These are phyloP conservation scores for Anseranas semipalmata DNA, from an alignment of 2,113 vertebrate species.

Conservation along the genomic window DNA sequence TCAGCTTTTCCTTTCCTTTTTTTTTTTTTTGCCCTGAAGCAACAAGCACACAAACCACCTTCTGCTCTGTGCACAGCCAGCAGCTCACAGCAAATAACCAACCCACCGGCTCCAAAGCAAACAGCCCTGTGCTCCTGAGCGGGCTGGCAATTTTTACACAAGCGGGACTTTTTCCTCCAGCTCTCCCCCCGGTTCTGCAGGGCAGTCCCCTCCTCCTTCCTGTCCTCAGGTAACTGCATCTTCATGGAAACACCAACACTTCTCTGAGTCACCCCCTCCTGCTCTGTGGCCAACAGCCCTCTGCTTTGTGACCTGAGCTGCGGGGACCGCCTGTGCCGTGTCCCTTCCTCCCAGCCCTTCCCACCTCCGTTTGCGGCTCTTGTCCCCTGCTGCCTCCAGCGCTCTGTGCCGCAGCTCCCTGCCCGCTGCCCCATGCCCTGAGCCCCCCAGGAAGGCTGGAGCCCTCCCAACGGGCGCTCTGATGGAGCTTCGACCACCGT, in stretches of 20 bases:
- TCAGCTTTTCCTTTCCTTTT: neutral
- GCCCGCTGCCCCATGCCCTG: neutral
- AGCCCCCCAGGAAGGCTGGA: no score
- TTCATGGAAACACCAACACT: conserved; percentile 62
- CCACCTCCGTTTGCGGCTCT: conserved; percentile 46
- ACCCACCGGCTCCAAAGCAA: conserved; percentile 12
- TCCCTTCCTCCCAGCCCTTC: conserved; percentile 52
- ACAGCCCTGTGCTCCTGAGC: conserved; percentile 3
- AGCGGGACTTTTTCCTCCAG: conserved; percentile 4
- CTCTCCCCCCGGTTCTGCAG: neutral
- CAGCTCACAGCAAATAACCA: conserved; percentile 16
- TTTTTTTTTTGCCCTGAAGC: neutral
- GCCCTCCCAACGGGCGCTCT: neutral
- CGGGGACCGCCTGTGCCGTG: conserved; percentile 36
- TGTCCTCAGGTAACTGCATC: conserved; percentile 66
- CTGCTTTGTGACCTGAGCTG: conserved; percentile 37
- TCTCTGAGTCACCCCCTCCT: conserved; percentile 43
- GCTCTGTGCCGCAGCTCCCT: neutral
- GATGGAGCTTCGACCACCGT: neutral
- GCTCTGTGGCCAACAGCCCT: conserved; percentile 31
- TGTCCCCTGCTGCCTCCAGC: conserved; percentile 39
- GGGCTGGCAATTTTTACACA: conserved; percentile 13
- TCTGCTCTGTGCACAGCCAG: conserved; percentile 33
- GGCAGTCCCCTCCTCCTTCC: conserved; percentile 32
- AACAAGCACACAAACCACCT: conserved; percentile 46